phyloP scores from a whole-genome alignment of 2,113 vertebrate species.

The Xiphorhynchus elegans region DNA sequence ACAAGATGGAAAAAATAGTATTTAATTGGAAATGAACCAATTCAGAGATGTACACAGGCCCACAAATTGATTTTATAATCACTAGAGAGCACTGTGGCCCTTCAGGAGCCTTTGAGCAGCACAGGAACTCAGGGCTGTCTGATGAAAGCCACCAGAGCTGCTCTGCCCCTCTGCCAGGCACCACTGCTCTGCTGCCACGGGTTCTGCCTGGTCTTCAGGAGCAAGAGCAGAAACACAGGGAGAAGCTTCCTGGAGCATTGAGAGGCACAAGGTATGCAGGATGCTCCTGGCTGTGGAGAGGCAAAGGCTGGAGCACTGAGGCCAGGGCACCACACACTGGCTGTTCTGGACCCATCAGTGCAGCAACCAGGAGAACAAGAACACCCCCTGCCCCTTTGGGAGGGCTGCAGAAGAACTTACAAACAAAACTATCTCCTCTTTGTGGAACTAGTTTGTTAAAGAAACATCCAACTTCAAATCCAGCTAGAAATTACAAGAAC shows the following conservation, averaged over 20 bases:
- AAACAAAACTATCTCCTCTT: background rate
- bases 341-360: background rate
- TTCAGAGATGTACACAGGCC: background rate
- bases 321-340: background rate
- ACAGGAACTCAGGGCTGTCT: background rate
- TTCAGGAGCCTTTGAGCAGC: background rate
- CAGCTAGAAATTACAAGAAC: background rate
- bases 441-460: background rate
- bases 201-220: background rate
- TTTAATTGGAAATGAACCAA: background rate
- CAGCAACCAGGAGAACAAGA: background rate
- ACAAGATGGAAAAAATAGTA: background rate
- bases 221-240: background rate
- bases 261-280: background rate
- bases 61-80: background rate
- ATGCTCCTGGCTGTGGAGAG: background rate
- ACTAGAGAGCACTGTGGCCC: conserved; percentile 47
- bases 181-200: background rate
- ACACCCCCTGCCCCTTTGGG: background rate
- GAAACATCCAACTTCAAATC: background rate
- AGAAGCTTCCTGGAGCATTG: background rate
- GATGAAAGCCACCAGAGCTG: background rate
- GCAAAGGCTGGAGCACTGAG: background rate
- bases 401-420: background rate
- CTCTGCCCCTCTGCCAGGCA: background rate